Conservation (phyloP, 1,140 invertebrate genomes). For the Rhagoletis pomonella region DNA sequence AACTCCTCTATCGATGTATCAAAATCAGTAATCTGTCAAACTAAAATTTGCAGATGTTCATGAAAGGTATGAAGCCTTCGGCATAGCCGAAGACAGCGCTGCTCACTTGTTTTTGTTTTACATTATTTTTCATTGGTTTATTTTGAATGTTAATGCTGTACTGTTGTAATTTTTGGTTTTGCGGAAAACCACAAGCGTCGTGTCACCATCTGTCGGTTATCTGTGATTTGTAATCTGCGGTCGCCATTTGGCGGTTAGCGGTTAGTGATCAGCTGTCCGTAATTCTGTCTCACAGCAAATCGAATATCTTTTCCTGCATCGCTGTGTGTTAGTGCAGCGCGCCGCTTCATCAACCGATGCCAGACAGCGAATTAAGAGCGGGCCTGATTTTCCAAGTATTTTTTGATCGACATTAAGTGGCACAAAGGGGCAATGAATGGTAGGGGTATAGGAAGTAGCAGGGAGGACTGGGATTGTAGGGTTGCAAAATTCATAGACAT, state of each 20-base stretch:
- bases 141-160: neutral
- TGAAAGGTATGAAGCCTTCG: no score
- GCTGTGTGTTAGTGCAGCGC: neutral
- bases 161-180: slow-evolving; percentile 38
- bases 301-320: slow-evolving; percentile 19
- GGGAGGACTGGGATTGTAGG: neutral
- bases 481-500: neutral
- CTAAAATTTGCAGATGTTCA: no score
- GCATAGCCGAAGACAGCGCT: no score
- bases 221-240: slow-evolving; percentile 29
- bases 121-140: neutral
- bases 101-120: neutral
- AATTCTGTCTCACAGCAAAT: slow-evolving; percentile 20
- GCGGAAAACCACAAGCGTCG: slow-evolving; percentile 11
- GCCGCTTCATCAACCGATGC: neutral
- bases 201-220: slow-evolving; percentile 30
- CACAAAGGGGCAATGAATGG: neutral
- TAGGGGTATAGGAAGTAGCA: neutral
- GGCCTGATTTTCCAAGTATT: slow-evolving; percentile 30
- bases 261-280: neutral
- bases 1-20: no score
- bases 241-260: no score
- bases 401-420: neutral
- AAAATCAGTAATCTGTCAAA: no score
- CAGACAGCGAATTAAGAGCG: neutral